Base-by-base conservation (phyloP, 2,888 invertebrate genomes). In the Automeris io region DNA sequence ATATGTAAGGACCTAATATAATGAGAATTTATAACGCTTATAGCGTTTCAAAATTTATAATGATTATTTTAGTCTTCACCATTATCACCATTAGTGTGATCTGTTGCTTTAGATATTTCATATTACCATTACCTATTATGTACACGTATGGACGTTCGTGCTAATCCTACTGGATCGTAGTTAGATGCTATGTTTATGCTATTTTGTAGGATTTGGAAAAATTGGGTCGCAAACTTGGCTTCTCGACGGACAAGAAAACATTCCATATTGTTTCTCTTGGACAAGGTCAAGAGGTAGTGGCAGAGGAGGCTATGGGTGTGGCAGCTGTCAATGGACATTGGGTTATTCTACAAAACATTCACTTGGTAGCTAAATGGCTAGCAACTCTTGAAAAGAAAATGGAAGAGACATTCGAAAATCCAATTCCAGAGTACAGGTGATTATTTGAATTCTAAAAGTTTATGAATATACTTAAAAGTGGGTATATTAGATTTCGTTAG, bases 201-300 rank as follows among this genome's bases (percentile, higher is more conserved):
- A 7, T n/a, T 24, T 61, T 60, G 19, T 47, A 91, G 91, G 98
- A 97, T 70, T 93, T 97, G 0, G 98, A 98, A 75, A 91, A 91
- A 47, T 73, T 96, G 16, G 98, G 97, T 1, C 91, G 91, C 51
- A 91, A 90, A 59, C 51, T 96, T 37, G 95, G 95, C 8, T 96
- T 93, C 64, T 92, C 93, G 0, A 88, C 89, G 6, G 95, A 95
- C 47, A 89, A 90, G 51, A 91, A 90, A 45, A 97, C 95, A 67
- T 95, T 98, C 71, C 96, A 97, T 74, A 97, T 95, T 56, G 94
- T 98, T 2, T 97, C 97, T 0, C 78, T 98, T 22, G 98, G 98
- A 0, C 97, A 98, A 75, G 98, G 98, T 0, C 98, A 98, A 69
- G 97, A 98, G 76, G 83, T 93, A 2, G 94, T 97, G 0, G 98